These are phyloP conservation scores for Harpegnathos saltator DNA, from an alignment of 1,140 invertebrate genomes.

Conservation along the genomic window DNA sequence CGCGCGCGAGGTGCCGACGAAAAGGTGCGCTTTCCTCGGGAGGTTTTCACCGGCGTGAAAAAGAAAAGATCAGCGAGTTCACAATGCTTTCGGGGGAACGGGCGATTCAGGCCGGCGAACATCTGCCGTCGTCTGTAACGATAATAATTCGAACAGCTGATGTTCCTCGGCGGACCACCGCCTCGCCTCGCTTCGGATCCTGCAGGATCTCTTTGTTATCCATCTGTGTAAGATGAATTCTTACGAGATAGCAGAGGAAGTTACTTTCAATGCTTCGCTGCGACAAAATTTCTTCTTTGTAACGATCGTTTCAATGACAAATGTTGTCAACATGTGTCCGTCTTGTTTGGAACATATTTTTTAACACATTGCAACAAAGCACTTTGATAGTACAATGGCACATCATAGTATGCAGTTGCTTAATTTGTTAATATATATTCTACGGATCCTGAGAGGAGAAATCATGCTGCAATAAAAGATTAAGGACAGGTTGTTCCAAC, in stretches of 20 bases:
- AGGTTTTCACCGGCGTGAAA: conserved; percentile 70
- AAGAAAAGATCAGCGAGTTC: conserved; percentile 75
- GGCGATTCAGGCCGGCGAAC: conserved; percentile 81
- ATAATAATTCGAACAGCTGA: conserved; percentile 86
- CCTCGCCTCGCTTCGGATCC: conserved; percentile 76
- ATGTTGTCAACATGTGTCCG: not conserved
- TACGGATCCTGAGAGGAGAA: too few relatives aligned
- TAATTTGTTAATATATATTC: too few relatives aligned
- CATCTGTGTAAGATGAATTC: conserved; percentile 25
- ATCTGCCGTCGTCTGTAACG: conserved; percentile 83
- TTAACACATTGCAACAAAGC: not conserved
- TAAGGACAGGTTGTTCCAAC: too few relatives aligned
- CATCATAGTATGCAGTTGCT: too few relatives aligned
- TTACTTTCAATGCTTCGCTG: not conserved
- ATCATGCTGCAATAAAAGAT: too few relatives aligned
- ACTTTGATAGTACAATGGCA: too few relatives aligned
- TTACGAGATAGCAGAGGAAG: conserved; percentile 13
- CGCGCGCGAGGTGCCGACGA: conserved; percentile 33
- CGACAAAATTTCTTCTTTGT: not conserved
- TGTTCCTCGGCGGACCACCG: conserved; percentile 80
- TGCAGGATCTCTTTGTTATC: conserved; percentile 55
- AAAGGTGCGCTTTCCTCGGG: conserved; percentile 68
- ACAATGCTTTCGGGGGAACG: conserved; percentile 77
- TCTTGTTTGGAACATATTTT: not conserved
- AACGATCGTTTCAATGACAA: not conserved